Conservation (phyloP, 2,888 invertebrate species). For the Dioctria linearis region DNA sequence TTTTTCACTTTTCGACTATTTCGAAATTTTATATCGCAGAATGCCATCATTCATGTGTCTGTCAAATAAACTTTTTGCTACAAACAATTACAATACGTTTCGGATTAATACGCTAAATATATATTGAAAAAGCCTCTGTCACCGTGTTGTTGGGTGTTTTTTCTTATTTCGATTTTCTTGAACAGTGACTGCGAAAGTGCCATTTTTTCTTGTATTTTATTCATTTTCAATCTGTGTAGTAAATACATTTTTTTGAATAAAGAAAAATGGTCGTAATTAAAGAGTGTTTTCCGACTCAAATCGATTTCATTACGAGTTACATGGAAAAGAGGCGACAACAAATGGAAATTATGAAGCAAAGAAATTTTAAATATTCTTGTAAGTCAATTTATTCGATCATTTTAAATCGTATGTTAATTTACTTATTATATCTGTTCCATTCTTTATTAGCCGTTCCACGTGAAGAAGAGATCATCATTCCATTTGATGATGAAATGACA, state of each 20-base stretch:
- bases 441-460: slow-evolving; percentile 12
- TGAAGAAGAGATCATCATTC: background rate
- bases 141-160: slow-evolving; percentile 2
- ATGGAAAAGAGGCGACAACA: slow-evolving; percentile 48
- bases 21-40: slow-evolving; percentile 61
- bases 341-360: slow-evolving; percentile 45
- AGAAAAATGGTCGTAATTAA: slow-evolving; percentile 52
- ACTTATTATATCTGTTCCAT: background rate
- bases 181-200: background rate
- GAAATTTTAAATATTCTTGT: slow-evolving; percentile 50
- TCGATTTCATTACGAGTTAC: slow-evolving; percentile 51
- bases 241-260: slow-evolving; percentile 2
- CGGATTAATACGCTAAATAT: background rate
- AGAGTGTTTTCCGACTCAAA: slow-evolving; percentile 50
- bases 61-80: slow-evolving; percentile 17
- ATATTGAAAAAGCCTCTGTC: background rate
- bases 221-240: background rate
- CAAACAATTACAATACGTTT: background rate
- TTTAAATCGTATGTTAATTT: background rate
- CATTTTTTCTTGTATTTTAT: background rate
- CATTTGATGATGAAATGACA: background rate
- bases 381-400: background rate
- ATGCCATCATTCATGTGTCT: slow-evolving; percentile 49
- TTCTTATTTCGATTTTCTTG: background rate
- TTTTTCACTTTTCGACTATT: slow-evolving; percentile 66